phyloP scores from a whole-genome alignment of 2,888 invertebrate genomes.

The Ectemnius cavifrons region DNA sequence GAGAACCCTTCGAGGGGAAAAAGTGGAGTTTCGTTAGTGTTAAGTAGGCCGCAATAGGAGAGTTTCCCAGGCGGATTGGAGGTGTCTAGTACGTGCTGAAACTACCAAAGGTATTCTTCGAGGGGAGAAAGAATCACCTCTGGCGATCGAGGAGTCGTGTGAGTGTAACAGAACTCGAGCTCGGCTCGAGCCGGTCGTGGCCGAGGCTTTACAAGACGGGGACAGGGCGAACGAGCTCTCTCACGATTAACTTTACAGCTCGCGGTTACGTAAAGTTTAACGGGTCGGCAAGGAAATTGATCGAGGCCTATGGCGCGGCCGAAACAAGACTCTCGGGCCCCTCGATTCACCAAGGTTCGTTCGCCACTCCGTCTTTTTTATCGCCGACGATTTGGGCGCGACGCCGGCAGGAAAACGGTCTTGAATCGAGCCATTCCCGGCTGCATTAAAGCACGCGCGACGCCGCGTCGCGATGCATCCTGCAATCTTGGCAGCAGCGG shows the following conservation, averaged over 20 bases:
- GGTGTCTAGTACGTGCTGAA: slow-evolving; percentile 7
- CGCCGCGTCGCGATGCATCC: slow-evolving; percentile 38
- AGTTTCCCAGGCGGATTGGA: slow-evolving; percentile 8
- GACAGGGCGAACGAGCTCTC: slow-evolving; percentile 1
- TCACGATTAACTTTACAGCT: slow-evolving; percentile 11
- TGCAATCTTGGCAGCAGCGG: slow-evolving; percentile 59
- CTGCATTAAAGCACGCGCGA: slow-evolving; percentile 49
- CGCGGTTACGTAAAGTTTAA: slow-evolving; percentile 13
- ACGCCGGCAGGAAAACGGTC: slow-evolving; percentile 28
- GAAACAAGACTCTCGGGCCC: background rate
- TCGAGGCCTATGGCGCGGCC: slow-evolving; percentile 7
- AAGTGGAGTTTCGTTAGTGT: slow-evolving; percentile 6
- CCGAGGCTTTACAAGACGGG: slow-evolving; percentile 5
- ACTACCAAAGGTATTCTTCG: slow-evolving; percentile 3
- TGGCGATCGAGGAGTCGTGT: slow-evolving; percentile 7
- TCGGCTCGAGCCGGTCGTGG: background rate
- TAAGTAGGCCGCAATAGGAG: background rate
- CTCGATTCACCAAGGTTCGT: slow-evolving; percentile 7
- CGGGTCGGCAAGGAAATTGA: slow-evolving; percentile 24
- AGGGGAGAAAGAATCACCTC: slow-evolving; percentile 9
- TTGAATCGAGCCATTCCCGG: slow-evolving; percentile 42
- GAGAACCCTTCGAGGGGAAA: background rate
- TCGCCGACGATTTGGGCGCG: slow-evolving; percentile 56
- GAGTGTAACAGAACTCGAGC: slow-evolving; percentile 6
- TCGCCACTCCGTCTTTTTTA: slow-evolving; percentile 45